Percentiles rank a stretch among this genome's conserved stretches.
phyloP scores from a whole-genome alignment of 2,113 vertebrate genomes.

The Dasyprocta punctata region DNA sequence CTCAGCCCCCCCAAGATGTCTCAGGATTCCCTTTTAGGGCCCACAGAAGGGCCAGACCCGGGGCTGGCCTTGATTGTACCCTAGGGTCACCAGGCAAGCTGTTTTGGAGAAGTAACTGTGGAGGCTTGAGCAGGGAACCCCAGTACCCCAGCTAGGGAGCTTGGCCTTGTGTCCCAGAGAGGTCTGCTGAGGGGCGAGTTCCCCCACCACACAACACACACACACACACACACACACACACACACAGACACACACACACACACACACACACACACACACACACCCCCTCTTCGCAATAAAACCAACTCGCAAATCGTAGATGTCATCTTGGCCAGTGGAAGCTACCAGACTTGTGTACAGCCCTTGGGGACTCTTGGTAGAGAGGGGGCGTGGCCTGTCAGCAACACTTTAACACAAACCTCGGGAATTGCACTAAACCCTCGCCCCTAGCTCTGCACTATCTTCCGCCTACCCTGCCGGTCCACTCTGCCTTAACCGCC shows the following conservation, averaged over 20 bases:
- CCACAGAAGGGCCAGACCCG: constrained; percentile 48
- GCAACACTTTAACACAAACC: constrained; percentile 79
- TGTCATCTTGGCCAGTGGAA: constrained; percentile 68
- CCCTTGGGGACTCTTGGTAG: constrained; percentile 37
- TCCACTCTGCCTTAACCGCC: constrained; percentile 81
- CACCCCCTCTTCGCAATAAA: constrained; percentile 73
- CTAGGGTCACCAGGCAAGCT: not conserved
- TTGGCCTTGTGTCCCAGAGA: not conserved
- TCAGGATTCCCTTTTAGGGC: constrained; percentile 74
- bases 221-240: not conserved
- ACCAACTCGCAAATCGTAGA: constrained; percentile 58
- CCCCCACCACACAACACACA: not conserved
- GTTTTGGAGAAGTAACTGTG: not conserved
- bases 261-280: too few relatives aligned
- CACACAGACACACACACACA: too few relatives aligned
- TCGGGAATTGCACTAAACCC: constrained; percentile 82
- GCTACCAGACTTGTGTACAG: constrained; percentile 36
- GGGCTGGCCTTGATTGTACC: not conserved
- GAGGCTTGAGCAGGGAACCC: not conserved
- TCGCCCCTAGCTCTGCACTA: constrained; percentile 41
- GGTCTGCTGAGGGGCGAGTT: not conserved
- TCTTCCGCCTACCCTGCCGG: constrained; percentile 39
- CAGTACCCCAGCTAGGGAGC: not conserved
- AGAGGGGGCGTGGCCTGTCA: constrained; percentile 23
- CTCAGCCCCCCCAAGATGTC: constrained; percentile 45